Base-by-base conservation (phyloP, 2,888 invertebrate genomes). In the Pardosa pseudoannulata region DNA sequence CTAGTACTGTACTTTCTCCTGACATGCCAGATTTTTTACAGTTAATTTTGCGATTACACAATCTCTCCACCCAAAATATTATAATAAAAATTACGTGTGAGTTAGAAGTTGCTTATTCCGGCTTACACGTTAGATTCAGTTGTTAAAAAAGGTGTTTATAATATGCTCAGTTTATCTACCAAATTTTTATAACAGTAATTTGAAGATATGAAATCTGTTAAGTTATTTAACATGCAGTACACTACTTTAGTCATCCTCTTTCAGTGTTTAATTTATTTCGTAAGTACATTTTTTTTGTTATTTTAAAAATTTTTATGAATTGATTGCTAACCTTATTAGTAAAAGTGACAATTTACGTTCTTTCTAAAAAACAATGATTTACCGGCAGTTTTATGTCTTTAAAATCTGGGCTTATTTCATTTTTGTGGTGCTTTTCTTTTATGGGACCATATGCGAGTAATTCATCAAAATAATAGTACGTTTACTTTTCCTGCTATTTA, bases 51-150 rank as follows among this genome's bases (percentile, higher is more conserved):
- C 65, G 31, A 31, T 65, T 65, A 27, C 62, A n/a, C 19, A 11
- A 28, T 5, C 2, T 23, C 0, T 65, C 29, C 65, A 65, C 65
- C 65, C 31, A 65, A 65, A 65, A 31, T 65, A 31, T 11, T n/a
- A 65, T 13, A 28, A 23, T 13, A 41, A 75, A 64, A 62, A 73
- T 82, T 82, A 82, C 81, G 81, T 82, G 81, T 82, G 81, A 67
- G n/a, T n/a, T n/a, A 74, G 50, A 29, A 68, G 68, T 67, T 23
- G 68, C 32, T 19, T 31, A 67, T 19, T 80, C 39, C 80, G 41
- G 80, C 68, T 68, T 31, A 82, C 75, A 82, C 81, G 81, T 82
- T 82, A 23, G 56, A 11, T 46, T 50, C 50, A 73, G 9, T 23
- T 46, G 73, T 79, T 9, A 19, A 19, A n/a, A n/a, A n/a, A n/a